Conservation (phyloP, 2,888 invertebrate genomes). For the Cosmopolites sordidus region DNA sequence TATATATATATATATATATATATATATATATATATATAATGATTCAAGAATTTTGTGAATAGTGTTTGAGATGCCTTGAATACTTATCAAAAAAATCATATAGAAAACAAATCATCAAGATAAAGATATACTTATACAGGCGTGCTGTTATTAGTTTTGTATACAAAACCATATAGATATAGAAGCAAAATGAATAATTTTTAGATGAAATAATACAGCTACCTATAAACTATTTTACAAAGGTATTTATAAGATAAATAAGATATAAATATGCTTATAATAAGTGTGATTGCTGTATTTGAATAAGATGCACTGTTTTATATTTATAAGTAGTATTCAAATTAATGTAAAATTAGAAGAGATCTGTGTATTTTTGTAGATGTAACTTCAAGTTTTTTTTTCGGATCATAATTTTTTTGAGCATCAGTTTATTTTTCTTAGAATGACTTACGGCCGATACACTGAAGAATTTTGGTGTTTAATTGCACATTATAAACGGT, state of each 20-base stretch:
- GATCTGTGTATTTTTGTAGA: slow-evolving; percentile 45
- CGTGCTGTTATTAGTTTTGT: slow-evolving; percentile 9
- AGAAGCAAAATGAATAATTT: background rate
- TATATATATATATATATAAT: too few species aligned
- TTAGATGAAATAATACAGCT: background rate
- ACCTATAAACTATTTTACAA: slow-evolving; percentile 5
- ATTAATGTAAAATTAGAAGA: slow-evolving; percentile 29
- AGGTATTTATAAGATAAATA: background rate
- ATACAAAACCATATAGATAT: background rate
- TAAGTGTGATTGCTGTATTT: slow-evolving; percentile 15
- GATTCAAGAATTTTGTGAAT: slow-evolving; percentile 1
- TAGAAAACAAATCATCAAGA: background rate
- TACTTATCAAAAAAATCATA: background rate
- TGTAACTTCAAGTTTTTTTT: slow-evolving; percentile 29
- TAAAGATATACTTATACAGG: background rate
- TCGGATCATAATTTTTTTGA: background rate
- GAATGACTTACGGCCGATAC: too few species aligned
- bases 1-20: too few species aligned
- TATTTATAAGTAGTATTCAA: slow-evolving; percentile 26
- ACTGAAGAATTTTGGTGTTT: background rate
- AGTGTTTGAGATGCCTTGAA: background rate
- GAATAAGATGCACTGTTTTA: slow-evolving; percentile 19
- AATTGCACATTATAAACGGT: slow-evolving; percentile 5
- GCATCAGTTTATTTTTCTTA: too few species aligned
- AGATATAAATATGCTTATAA: slow-evolving; percentile 5